Percentiles rank a stretch among this genome's conserved stretches.
phyloP scores from a whole-genome alignment of 1,140 invertebrate species.

The Rhopalosiphum padi region DNA sequence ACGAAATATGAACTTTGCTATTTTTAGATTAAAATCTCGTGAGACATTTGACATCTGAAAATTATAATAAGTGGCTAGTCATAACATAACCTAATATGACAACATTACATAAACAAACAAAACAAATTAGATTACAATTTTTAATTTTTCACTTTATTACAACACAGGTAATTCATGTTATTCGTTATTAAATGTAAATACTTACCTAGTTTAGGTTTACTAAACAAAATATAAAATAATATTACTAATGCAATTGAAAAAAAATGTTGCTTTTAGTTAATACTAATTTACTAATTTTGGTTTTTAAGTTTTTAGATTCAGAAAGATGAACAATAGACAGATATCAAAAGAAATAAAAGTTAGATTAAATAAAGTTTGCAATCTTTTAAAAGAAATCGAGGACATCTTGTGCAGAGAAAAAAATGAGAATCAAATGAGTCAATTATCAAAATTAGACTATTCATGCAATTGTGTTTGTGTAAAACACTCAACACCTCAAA shows the following conservation, averaged over 20 bases:
- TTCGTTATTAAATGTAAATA: neutral
- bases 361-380: neutral
- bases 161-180: neutral
- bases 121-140: neutral
- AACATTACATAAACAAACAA: neutral
- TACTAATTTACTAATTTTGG: neutral
- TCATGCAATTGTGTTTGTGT: neutral
- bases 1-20: neutral
- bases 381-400: constrained; percentile 21
- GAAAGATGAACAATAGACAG: neutral
- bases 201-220: neutral
- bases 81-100: neutral
- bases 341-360: neutral
- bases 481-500: neutral
- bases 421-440: neutral
- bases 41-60: neutral
- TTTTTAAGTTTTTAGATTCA: neutral
- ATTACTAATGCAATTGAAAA: neutral
- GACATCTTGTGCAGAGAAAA: neutral
- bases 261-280: neutral
- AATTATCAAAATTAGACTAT: neutral
- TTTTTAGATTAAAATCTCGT: neutral
- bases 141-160: neutral
- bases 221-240: neutral
- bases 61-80: neutral